These are phyloP conservation scores for Punctoribates punctum DNA, from an alignment of 2,888 invertebrate genomes.

Conservation along the genomic window DNA sequence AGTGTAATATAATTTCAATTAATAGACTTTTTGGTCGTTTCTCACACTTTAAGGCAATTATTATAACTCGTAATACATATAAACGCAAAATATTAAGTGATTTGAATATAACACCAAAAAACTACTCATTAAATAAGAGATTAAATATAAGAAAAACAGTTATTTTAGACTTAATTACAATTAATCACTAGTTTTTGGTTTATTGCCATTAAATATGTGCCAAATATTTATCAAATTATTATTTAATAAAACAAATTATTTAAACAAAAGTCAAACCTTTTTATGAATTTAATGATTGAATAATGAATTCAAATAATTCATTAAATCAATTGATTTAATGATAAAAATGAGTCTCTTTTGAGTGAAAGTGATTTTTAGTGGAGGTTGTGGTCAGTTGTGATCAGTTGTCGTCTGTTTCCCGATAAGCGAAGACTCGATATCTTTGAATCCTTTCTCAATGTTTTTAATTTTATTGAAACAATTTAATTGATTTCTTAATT, in stretches of 20 bases:
- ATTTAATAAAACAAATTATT: background rate
- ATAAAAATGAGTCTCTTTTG: too few species aligned
- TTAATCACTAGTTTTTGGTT: background rate
- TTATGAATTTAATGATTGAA: too few species aligned
- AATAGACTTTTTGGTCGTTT: constrained; percentile 13
- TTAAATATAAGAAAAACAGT: background rate
- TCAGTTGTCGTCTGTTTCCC: background rate
- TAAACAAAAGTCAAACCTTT: constrained; percentile 4
- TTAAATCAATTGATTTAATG: too few species aligned
- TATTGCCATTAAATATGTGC: constrained; percentile 31
- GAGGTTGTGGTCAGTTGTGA: background rate
- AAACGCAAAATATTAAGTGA: background rate
- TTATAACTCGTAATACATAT: too few species aligned
- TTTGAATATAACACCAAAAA: background rate
- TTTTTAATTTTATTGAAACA: background rate
- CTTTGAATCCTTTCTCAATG: constrained; percentile 10
- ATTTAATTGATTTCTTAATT: constrained; percentile 34
- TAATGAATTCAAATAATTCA: too few species aligned
- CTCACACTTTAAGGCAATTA: constrained; percentile 12
- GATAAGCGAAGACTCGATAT: background rate
- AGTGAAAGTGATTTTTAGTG: too few species aligned
- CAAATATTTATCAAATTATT: background rate
- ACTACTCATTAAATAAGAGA: background rate
- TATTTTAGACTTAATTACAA: constrained; percentile 5
- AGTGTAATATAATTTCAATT: background rate